Evolutionary conservation across 2,113 vertebrate genomes (phyloP), one percentile per base, ranked within the genome.

Genomic region (Promerops cafer): DNA sequence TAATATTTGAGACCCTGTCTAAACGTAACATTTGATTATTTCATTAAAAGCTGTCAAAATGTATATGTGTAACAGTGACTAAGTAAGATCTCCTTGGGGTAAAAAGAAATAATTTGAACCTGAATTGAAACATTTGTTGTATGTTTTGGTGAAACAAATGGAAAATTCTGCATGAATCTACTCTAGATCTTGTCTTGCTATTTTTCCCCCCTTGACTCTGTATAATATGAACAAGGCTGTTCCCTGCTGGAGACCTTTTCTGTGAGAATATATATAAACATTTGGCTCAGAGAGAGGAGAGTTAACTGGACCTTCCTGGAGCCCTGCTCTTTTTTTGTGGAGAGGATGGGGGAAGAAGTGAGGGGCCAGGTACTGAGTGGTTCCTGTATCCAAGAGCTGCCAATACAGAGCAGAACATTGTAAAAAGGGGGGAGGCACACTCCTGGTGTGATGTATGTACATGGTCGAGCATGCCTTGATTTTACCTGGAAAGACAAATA

Each of bases 1-100:
- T 88, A 80, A 33, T 90, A 74, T 59, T 94, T 87, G 40, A 89
- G 45, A 80, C 27, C 27, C 21, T 31, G 30, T 63, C 50, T 79
- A 94, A 94, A 72, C 63, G 30, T 47, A 90, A 57, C 82, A 91
- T 95, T 80, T 80, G 87, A 21, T 77, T 88, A 39, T 90, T 72
- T 76, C 84, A 77, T 93, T 94, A 90, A 86, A 86, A 35, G 23
- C 63, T 93, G 35, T 90, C 86, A 93, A 79, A 91, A 80, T 37
- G n/a, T 74, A 3, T 66, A 63, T 59, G 78, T 85, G 31, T n/a
- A 72, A 50, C 3, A 11, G 24, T 30, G 59, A 50, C 50, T 56
- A 57, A 84, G 27, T 60, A 63, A 57, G 37, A 61, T 54, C 2
- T 2, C 30, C 17, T 1, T 68, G 35, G 47, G 40, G 31, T 22